Conservation (phyloP, 1,140 invertebrate genomes). For the Bombus consobrinus region DNA sequence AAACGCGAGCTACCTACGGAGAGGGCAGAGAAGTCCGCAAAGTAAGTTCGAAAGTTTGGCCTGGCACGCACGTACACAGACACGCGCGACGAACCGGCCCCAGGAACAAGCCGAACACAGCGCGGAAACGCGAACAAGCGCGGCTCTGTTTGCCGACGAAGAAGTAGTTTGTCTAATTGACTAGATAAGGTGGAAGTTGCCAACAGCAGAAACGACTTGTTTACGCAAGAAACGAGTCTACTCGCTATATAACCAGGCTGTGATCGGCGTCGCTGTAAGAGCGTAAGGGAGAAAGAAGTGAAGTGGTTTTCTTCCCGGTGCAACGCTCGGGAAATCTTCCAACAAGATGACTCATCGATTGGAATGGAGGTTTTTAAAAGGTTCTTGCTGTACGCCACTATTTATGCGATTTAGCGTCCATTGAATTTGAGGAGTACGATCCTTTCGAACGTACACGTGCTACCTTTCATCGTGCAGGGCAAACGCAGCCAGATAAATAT, state of each 20-base stretch:
- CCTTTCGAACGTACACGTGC: not conserved
- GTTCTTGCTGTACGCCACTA: not conserved
- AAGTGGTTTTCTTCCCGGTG: not conserved
- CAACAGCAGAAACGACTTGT: slow-evolving; percentile 65
- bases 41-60: slow-evolving; percentile 67
- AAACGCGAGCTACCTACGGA: slow-evolving; percentile 27
- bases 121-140: not conserved
- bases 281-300: not conserved
- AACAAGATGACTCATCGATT: not conserved
- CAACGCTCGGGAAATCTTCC: not conserved
- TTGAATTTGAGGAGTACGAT: not conserved
- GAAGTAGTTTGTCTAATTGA: slow-evolving; percentile 71
- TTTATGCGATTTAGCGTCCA: not conserved
- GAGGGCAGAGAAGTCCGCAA: slow-evolving; percentile 30
- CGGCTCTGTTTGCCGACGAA: slow-evolving; percentile 55
- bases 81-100: not conserved
- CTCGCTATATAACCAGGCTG: slow-evolving; percentile 11
- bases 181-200: slow-evolving; percentile 68
- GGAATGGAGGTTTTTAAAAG: not conserved
- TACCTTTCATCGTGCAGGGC: not conserved
- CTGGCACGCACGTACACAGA: not conserved
- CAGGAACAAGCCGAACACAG: not conserved
- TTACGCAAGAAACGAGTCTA: slow-evolving; percentile 62
- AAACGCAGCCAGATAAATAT: not conserved
- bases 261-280: not conserved